Evolutionary conservation across 2,113 vertebrate species (phyloP).

Genomic region (Gopherus flavomarginatus): DNA sequence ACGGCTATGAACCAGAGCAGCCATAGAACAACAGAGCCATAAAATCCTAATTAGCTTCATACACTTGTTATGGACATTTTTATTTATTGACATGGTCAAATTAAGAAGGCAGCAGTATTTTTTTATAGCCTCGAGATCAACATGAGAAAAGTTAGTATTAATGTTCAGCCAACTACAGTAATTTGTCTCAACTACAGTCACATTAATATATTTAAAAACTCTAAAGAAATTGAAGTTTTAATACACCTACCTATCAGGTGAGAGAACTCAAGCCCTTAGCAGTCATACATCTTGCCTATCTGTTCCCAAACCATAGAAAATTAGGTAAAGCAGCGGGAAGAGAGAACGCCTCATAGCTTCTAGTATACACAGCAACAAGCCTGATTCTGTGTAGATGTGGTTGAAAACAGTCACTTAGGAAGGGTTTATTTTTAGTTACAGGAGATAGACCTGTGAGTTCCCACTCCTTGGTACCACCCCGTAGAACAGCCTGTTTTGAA

Average conservation of each 20-base stretch:
- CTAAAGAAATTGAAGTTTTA: not conserved
- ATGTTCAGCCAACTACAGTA: not conserved
- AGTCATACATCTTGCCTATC: not conserved
- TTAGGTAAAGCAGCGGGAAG: not conserved
- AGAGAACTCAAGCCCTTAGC: not conserved
- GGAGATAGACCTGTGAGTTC: not conserved
- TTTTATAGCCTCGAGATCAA: slow-evolving; percentile 64
- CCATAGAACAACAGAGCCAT: slow-evolving; percentile 63
- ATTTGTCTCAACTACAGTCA: not conserved
- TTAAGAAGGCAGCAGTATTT: slow-evolving; percentile 62
- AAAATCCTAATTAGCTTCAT: slow-evolving; percentile 70
- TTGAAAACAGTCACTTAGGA: fast-evolving
- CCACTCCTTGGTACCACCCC: not conserved
- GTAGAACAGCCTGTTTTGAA: not conserved
- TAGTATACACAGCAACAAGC: not conserved
- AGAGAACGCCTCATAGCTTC: not conserved
- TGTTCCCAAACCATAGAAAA: not conserved
- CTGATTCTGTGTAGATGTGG: not conserved
- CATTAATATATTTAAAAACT: not conserved
- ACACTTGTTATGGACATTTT: slow-evolving; percentile 61
- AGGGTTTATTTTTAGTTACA: not conserved
- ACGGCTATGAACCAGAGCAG: slow-evolving; percentile 49
- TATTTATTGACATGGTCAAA: slow-evolving; percentile 71
- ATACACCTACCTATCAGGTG: slow-evolving; percentile 19
- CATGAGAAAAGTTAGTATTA: slow-evolving; percentile 52